These are phyloP conservation scores for Morinoia aosen DNA, from an alignment of 2,888 invertebrate species.

Conservation along the genomic window DNA sequence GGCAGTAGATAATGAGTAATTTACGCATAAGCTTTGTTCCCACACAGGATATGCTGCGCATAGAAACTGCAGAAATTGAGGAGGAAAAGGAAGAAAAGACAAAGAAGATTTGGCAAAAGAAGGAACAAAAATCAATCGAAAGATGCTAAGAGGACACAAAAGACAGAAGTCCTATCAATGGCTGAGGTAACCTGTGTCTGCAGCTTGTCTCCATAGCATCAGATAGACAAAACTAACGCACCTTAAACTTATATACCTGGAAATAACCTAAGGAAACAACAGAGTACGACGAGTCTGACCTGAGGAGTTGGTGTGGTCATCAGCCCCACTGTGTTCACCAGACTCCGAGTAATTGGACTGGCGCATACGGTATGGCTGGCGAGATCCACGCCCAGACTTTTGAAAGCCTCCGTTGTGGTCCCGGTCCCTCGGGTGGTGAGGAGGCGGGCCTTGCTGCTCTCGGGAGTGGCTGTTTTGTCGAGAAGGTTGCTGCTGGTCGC, in stretches of 20 bases:
- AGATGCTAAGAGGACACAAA: too few relatives aligned
- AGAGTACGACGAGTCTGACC: not conserved
- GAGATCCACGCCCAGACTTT: not conserved
- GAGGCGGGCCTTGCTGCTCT: not conserved
- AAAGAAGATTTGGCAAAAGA: too few relatives aligned
- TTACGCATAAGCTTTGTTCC: too few relatives aligned
- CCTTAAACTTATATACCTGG: not conserved
- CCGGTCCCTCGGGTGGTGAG: conserved; percentile 31
- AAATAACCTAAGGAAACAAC: not conserved
- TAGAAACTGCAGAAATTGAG: too few relatives aligned
- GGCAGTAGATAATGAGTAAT: too few relatives aligned
- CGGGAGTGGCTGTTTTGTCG: conserved; percentile 27
- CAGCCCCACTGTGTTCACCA: conserved; percentile 12
- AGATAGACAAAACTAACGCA: not conserved
- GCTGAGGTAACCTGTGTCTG: too few relatives aligned
- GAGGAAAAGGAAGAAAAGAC: too few relatives aligned
- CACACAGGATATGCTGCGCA: too few relatives aligned
- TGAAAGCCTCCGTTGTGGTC: conserved; percentile 44
- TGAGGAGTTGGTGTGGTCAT: conserved; percentile 45
- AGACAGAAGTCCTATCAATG: too few relatives aligned
- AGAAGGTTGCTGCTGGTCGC: not conserved
- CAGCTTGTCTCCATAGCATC: not conserved
- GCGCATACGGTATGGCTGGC: conserved; percentile 1
- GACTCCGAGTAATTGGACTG: conserved; percentile 35
- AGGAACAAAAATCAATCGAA: too few relatives aligned